Evolutionary conservation across 2,888 invertebrate species (phyloP).

Genomic region (Geotrupes spiniger): DNA sequence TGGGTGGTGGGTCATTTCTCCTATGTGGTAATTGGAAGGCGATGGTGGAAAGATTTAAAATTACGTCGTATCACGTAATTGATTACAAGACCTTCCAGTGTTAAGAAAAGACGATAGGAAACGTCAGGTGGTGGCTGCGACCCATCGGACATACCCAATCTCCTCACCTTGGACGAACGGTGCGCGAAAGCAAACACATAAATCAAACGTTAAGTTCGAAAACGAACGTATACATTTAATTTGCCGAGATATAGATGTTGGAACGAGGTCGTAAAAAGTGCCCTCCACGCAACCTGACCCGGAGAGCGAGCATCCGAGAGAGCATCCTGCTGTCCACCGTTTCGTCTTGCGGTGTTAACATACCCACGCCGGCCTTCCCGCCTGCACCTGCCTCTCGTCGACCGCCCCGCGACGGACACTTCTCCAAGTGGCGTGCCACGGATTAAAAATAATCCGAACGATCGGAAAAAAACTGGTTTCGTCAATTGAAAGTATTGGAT

Average conservation of each 20-base stretch:
- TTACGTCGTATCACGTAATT: too few relatives aligned
- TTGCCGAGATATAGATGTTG: slow-evolving; percentile 7
- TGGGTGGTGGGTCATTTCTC: too few relatives aligned
- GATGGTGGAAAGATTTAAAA: too few relatives aligned
- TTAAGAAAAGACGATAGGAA: too few relatives aligned
- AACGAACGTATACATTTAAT: neutral
- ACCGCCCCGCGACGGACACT: neutral
- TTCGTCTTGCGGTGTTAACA: slow-evolving; percentile 2
- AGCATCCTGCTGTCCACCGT: slow-evolving; percentile 7
- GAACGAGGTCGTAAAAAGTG: slow-evolving; percentile 7
- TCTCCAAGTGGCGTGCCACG: slow-evolving; percentile 2
- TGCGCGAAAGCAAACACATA: too few relatives aligned
- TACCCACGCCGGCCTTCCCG: slow-evolving; percentile 1
- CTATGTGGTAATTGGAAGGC: too few relatives aligned
- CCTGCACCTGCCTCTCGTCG: slow-evolving; percentile 4
- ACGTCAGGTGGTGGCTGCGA: too few relatives aligned
- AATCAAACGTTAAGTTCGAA: neutral
- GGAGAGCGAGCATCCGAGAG: too few relatives aligned
- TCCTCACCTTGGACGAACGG: too few relatives aligned
- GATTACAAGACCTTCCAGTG: too few relatives aligned
- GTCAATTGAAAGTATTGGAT: slow-evolving; percentile 1
- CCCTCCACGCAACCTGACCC: slow-evolving; percentile 7
- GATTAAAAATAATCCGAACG: slow-evolving; percentile 6
- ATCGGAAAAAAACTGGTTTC: slow-evolving; percentile 3
- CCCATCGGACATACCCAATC: too few relatives aligned